phyloP scores from a whole-genome alignment of 2,888 invertebrate species.

The Monoplex corrugatus region DNA sequence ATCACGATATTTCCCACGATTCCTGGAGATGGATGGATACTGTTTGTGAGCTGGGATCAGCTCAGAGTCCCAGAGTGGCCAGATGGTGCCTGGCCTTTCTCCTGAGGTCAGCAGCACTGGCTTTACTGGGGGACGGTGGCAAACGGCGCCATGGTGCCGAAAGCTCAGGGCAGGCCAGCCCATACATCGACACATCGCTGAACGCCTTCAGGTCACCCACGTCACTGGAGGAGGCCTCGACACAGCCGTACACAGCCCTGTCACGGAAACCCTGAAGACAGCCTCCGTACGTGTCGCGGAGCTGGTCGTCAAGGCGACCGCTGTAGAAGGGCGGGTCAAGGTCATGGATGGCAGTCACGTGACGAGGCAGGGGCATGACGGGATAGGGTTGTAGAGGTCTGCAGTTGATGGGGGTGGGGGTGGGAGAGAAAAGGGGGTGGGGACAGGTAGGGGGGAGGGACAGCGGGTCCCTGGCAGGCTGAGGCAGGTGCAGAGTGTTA shows the following conservation, averaged over 20 bases:
- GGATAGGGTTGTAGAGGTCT: neutral
- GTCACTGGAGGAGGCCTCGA: too few relatives aligned
- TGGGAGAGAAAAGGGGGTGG: neutral
- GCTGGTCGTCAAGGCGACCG: neutral
- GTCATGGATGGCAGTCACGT: slow-evolving; percentile 22
- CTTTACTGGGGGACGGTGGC: neutral
- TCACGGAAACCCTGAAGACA: neutral
- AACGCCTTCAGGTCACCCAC: too few relatives aligned
- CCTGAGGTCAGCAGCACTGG: neutral
- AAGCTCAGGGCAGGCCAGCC: too few relatives aligned
- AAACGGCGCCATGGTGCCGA: too few relatives aligned
- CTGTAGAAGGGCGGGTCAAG: neutral
- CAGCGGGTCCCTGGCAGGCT: too few relatives aligned
- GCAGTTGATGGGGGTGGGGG: neutral
- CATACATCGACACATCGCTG: too few relatives aligned
- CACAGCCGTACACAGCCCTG: neutral
- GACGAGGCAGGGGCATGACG: neutral
- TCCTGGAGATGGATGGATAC: too few relatives aligned
- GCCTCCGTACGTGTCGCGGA: too few relatives aligned
- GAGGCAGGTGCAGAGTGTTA: too few relatives aligned
- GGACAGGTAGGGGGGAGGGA: neutral
- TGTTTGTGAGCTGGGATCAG: too few relatives aligned
- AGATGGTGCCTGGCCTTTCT: slow-evolving; percentile 3
- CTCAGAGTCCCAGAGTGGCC: neutral
- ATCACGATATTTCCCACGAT: too few relatives aligned